Base-by-base conservation (phyloP, 1,140 invertebrate genomes). In the Ruditapes philippinarum region DNA sequence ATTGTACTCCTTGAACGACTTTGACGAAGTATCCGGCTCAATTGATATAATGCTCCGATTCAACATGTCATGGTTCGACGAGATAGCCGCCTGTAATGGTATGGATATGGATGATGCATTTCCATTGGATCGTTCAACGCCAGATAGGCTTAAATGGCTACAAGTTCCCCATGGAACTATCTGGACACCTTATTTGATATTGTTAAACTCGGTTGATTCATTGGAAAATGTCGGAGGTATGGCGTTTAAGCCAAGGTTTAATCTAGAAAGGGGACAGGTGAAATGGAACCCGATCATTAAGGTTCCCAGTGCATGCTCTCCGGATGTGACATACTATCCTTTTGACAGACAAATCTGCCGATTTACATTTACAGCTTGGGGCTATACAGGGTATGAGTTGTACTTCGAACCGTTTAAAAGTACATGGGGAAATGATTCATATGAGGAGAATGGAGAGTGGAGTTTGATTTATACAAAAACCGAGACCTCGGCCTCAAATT, bases 361-460 rank as follows among this genome's bases (percentile, higher is more conserved):
- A 17, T 85, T 85, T 73, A 28, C n/a, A 19, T 85, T 68, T 17
- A 36, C 36, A 17, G 1, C 70, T 14, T 85, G 82, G 82, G 82
- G 36, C 12, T 38, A 68, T 45, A 38, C 25, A 11, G 25, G 14
- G 12, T 22, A 11, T 14, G 62, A 81, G 22, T 38, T 89, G 17
- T 0, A 22, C 9, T 25, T 74, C 25, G 28, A 28, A 4, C 9
- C 36, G 5, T 11, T 7, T 17, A 36, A 42, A 19, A 36, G 36
- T 9, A 28, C 33, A 17, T 65, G 31, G 38, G 36, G 57, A 7
- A 33, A 19, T 22, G 14, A 12, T 17, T 22, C 22, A 5, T 82
- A 65, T 68, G 60, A 33, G 25, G 82, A 85, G 42, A 68, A 65
- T 54, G 82, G 65, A n/a, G 82, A 85, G 54, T 85, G 82, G 82